These are phyloP conservation scores for Amphiprion percula DNA, from an alignment of 2,113 vertebrate species.

Conservation along the genomic window DNA sequence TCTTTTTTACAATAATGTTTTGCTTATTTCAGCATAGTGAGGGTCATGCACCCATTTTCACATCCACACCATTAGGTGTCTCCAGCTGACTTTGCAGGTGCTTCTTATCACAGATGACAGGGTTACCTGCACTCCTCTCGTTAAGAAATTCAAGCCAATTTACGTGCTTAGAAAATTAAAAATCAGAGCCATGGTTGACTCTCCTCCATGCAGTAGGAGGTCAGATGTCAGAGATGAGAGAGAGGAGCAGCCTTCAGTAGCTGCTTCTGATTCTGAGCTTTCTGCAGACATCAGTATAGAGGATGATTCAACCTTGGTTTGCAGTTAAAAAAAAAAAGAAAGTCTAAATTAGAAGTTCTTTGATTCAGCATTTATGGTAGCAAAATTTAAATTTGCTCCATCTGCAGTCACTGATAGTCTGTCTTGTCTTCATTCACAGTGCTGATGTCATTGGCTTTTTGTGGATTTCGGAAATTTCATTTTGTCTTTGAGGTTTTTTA, in stretches of 20 bases:
- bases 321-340: background rate
- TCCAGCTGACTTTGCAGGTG: conserved; percentile 64
- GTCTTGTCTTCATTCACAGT: conserved; percentile 50
- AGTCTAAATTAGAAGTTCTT: background rate
- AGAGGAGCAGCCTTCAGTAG: background rate
- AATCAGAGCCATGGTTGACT: background rate
- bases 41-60: conserved; percentile 16
- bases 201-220: background rate
- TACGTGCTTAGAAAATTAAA: too few relatives aligned
- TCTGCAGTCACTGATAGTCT: conserved; percentile 34
- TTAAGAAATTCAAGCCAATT: background rate
- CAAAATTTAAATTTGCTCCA: conserved; percentile 41
- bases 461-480: conserved; percentile 73
- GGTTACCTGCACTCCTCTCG: conserved; percentile 8
- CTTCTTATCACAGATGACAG: conserved; percentile 15
- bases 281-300: background rate
- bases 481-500: conserved; percentile 80
- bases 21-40: background rate
- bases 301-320: conserved; percentile 1
- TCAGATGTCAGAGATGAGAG: conserved; percentile 16
- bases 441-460: conserved; percentile 78
- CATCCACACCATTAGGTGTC: conserved; percentile 51
- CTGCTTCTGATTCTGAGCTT: background rate
- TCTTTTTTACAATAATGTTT: too few relatives aligned
- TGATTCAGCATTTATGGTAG: conserved; percentile 16